phyloP scores from a whole-genome alignment of 2,888 invertebrate genomes.

The Galerucella calmariensis region DNA sequence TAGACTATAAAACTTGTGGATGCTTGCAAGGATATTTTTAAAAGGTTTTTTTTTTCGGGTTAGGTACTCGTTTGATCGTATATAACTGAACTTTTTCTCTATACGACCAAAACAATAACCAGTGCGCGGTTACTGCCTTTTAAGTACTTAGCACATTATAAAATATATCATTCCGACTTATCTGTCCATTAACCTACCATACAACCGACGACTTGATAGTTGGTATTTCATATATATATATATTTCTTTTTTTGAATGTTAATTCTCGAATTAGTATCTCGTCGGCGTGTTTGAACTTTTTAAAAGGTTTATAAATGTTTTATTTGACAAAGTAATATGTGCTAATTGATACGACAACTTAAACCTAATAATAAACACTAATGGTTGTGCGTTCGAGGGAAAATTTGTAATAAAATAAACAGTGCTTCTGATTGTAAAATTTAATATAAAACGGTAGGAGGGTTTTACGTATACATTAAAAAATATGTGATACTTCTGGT shows the following conservation, averaged over 20 bases:
- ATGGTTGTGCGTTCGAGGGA: slow-evolving; percentile 35
- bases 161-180: slow-evolving; percentile 62
- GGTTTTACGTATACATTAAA: not conserved
- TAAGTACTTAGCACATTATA: slow-evolving; percentile 63
- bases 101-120: not conserved
- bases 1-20: no score
- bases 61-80: no score
- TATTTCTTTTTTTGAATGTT: not conserved
- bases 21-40: no score
- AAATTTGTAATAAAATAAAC: not conserved
- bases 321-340: slow-evolving; percentile 58
- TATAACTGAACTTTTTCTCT: no score
- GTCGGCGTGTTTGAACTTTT: slow-evolving; percentile 51
- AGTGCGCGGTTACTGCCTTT: slow-evolving; percentile 51
- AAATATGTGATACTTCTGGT: no score
- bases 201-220: slow-evolving; percentile 37
- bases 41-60: no score
- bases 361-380: slow-evolving; percentile 45
- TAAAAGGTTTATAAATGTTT: slow-evolving; percentile 63
- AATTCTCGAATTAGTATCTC: slow-evolving; percentile 53
- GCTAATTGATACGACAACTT: slow-evolving; percentile 56
- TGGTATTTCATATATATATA: slow-evolving; percentile 41
- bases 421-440: not conserved
- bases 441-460: not conserved
- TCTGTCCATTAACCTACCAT: slow-evolving; percentile 62